Conservation (phyloP, 2,797 vertebrate genomes). For the Enteromius unitaeniatus region DNA sequence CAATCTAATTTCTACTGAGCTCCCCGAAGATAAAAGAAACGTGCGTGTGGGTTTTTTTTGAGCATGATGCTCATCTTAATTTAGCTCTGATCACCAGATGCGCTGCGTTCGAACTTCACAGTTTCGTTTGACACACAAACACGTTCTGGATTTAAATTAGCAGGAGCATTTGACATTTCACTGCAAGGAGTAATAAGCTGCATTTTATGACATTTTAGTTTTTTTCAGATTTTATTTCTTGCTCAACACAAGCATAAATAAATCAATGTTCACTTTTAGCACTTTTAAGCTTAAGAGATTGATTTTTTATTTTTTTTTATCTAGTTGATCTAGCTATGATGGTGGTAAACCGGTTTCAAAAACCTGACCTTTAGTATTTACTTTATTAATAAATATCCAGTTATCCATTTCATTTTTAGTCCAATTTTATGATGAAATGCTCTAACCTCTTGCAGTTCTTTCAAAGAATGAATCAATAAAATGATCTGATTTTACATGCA, state of each 20-base stretch:
- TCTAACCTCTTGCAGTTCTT: not conserved
- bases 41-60: not conserved
- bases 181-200: not conserved
- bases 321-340: slow-evolving; percentile 11
- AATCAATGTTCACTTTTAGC: not conserved
- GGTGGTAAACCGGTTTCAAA: not conserved
- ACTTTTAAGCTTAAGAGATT: not conserved
- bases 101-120: not conserved
- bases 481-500: not conserved
- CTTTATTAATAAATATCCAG: not conserved
- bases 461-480: not conserved
- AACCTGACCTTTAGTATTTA: not conserved
- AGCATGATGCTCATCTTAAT: slow-evolving; percentile 40
- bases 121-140: slow-evolving; percentile 26
- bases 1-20: slow-evolving; percentile 41
- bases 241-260: not conserved
- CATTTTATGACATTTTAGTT: not conserved
- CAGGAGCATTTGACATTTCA: slow-evolving; percentile 16
- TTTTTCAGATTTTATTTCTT: not conserved
- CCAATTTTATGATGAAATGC: not conserved
- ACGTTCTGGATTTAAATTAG: slow-evolving; percentile 22
- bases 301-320: not conserved
- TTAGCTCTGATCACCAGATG: slow-evolving; percentile 16
- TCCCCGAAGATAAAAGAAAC: slow-evolving; percentile 33
- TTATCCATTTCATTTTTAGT: not conserved